These are phyloP conservation scores for Incurvaria masculella DNA, from an alignment of 2,888 invertebrate genomes.

Conservation along the genomic window DNA sequence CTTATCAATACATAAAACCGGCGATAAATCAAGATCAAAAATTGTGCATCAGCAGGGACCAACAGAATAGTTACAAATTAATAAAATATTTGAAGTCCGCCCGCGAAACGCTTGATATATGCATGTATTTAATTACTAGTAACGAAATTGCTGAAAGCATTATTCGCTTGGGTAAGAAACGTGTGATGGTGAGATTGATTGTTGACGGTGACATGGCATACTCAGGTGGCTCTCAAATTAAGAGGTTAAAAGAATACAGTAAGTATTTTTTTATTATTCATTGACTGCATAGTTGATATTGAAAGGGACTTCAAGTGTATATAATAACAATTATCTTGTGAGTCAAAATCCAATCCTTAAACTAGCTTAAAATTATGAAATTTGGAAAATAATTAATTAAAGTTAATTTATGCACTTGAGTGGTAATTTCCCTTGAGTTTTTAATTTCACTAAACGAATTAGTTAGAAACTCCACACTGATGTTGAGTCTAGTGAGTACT, in stretches of 20 bases:
- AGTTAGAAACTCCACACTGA: no score
- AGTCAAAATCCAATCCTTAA: background rate
- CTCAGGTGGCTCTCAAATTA: constrained; percentile 46
- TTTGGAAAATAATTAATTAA: no score
- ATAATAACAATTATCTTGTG: background rate
- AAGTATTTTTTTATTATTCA: constrained; percentile 23
- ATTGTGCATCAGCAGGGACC: constrained; percentile 39
- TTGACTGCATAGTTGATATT: background rate
- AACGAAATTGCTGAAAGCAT: constrained; percentile 47
- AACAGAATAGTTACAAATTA: constrained; percentile 44
- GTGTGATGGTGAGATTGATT: constrained; percentile 43
- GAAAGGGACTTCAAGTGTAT: background rate
- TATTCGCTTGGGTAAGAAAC: constrained; percentile 44
- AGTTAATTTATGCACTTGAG: no score
- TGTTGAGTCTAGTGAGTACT: no score
- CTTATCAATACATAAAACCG: constrained; percentile 35
- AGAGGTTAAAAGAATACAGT: constrained; percentile 45
- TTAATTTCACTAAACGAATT: no score
- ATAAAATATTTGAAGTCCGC: constrained; percentile 48
- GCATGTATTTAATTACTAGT: constrained; percentile 51
- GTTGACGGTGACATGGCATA: constrained; percentile 51
- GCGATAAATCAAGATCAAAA: constrained; percentile 37
- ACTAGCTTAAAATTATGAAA: no score
- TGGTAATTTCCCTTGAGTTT: no score
- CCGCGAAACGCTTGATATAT: constrained; percentile 46